Evolutionary conservation across 2,888 invertebrate species (phyloP), one percentile per base, ranked within the genome.

Genomic region (Unio delphinus): DNA sequence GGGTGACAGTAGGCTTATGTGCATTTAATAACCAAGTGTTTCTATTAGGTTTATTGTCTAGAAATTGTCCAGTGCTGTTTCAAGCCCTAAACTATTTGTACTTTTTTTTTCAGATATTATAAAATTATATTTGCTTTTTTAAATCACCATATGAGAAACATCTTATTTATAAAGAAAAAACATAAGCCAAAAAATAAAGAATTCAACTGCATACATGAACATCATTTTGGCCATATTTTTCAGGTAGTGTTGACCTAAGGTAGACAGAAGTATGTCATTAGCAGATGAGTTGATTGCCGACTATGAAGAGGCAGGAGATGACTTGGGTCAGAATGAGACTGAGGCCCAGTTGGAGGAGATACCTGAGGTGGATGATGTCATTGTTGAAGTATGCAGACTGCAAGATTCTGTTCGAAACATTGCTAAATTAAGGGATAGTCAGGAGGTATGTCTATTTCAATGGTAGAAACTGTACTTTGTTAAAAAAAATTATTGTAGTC

Each of bases 251-350:
- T 45, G 3, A 45, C 45, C 45, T 8, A 58, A 1, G 3, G 26
- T 17, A 26, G 17, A 8, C 23, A 30, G 57, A 55, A 78, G 55
- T n/a, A 99, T 99, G 99, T 99, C 99, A 87, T 91, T 99, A 79
- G 99, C 99, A 0, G 99, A 99, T 88, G 99, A 99, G 91, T 91
- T 99, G 76, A 91, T 99, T 68, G 99, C 99, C 34, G 99, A 99
- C 93, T 93, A 99, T 76, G 99, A 99, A 91, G 97, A 96, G 87
- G 95, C 80, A 23, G 87, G 84, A 17, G 86, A 82, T 28, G 86
- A 86, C 64, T 76, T 78, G n/a, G 83, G 77, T 30, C 79, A 80
- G 11, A 72, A 75, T 71, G 87, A 83, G 26, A 83, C 74, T 34
- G 83, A 79, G 45, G 78, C 72, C 57, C 83, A 81, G 54, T 80